Percentiles rank a stretch among this genome's conserved stretches.
Evolutionary conservation across 2,888 invertebrate species (phyloP).

Genomic region (Synergus umbraculus): DNA sequence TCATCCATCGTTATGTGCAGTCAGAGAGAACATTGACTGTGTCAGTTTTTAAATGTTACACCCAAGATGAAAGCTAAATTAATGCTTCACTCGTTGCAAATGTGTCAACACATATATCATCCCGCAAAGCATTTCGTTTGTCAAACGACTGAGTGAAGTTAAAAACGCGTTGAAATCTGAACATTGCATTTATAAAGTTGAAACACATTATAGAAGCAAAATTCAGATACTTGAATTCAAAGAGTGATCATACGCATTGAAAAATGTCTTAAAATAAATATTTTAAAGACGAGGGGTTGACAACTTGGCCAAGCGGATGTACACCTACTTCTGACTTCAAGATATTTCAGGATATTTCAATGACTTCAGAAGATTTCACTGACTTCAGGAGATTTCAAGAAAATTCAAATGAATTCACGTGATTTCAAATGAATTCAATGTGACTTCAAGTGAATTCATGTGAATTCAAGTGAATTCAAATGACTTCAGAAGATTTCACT

Average conservation of each 20-base stretch:
- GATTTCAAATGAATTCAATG: too few species aligned
- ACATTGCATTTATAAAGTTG: background rate
- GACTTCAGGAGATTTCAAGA: too few species aligned
- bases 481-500: too few species aligned
- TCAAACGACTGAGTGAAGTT: background rate
- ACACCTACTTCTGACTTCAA: too few species aligned
- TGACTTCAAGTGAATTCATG: too few species aligned
- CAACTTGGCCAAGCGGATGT: too few species aligned
- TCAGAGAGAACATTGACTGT: background rate
- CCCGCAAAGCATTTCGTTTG: background rate
- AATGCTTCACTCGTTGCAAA: background rate
- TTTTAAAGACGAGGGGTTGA: background rate
- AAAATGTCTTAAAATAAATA: background rate
- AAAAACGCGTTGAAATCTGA: background rate
- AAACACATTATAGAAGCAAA: background rate
- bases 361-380: too few species aligned
- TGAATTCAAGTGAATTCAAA: too few species aligned
- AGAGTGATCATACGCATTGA: background rate
- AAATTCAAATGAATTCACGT: too few species aligned
- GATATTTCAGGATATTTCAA: too few species aligned
- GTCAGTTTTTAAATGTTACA: conserved; percentile 8
- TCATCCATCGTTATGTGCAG: background rate
- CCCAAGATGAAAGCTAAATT: conserved; percentile 5
- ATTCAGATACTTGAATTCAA: background rate
- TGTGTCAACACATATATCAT: background rate